Evolutionary conservation across 2,888 invertebrate species (phyloP).

Genomic region (Pristionchus japonicus): DNA sequence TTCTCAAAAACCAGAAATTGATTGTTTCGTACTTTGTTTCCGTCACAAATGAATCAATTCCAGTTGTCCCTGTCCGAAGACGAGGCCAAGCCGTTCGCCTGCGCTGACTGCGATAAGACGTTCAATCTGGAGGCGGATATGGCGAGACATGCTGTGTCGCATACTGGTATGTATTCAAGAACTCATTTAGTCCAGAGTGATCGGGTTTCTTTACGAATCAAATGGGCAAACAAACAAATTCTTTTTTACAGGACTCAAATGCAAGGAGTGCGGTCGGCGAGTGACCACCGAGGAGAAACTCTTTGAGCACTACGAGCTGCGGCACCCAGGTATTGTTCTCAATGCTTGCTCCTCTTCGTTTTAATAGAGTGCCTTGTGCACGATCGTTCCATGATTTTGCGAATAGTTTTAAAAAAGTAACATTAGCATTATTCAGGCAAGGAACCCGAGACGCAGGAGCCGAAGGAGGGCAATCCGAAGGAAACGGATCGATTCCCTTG

Average conservation of each 20-base stretch:
- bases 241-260: background rate
- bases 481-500: background rate
- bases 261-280: background rate
- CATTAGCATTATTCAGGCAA: too few relatives aligned
- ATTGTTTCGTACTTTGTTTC: background rate
- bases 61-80: too few relatives aligned
- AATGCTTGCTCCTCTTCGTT: too few relatives aligned
- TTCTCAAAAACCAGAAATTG: too few relatives aligned
- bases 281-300: background rate
- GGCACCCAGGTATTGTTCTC: too few relatives aligned
- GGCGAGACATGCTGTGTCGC: background rate
- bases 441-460: background rate
- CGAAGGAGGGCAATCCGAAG: background rate
- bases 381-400: too few relatives aligned
- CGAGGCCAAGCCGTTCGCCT: background rate
- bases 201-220: too few relatives aligned
- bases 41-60: too few relatives aligned
- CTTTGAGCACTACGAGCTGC: background rate
- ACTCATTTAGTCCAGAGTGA: too few relatives aligned
- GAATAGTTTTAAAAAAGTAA: too few relatives aligned
- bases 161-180: background rate
- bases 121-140: background rate
- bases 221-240: too few relatives aligned
- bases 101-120: background rate
- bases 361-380: too few relatives aligned